A percentile compares a stretch with the other conserved stretches of the same genome.
Evolutionary conservation across 2,113 vertebrate species (phyloP).

Genomic region (Spheniscus mendiculus): DNA sequence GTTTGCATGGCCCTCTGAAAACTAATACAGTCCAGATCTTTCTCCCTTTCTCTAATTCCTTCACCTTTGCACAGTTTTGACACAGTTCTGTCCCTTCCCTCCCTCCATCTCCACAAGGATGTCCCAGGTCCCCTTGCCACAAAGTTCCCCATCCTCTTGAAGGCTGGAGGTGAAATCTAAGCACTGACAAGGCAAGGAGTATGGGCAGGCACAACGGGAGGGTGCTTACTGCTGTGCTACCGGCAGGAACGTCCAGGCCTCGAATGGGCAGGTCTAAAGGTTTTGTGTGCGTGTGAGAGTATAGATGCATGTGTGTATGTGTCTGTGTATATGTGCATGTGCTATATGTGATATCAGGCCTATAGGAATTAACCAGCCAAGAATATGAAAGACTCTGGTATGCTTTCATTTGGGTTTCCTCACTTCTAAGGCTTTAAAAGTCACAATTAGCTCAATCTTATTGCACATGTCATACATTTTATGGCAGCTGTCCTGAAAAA

Average conservation of each 20-base stretch:
- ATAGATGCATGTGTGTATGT: not conserved
- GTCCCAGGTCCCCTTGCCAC: not conserved
- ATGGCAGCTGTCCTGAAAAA: not conserved
- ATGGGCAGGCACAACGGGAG: not conserved
- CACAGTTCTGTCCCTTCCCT: not conserved
- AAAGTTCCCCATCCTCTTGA: not conserved
- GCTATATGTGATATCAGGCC: not conserved
- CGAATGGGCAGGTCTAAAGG: not conserved
- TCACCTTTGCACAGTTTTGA: not conserved
- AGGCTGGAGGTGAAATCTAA: not conserved
- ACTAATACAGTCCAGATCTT: not conserved
- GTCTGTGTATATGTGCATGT: not conserved
- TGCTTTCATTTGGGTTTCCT: not conserved
- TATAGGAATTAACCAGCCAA: not conserved
- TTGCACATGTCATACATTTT: not conserved
- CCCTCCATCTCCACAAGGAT: not conserved
- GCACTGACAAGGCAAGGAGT: not conserved
- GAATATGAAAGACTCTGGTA: not conserved
- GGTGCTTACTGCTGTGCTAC: not conserved
- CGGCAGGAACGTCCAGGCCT: accelerated
- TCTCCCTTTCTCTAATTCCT: not conserved
- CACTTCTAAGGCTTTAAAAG: not conserved
- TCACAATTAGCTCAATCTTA: not conserved
- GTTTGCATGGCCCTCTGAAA: not conserved
- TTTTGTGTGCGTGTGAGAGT: not conserved